These are phyloP conservation scores for Vidua macroura DNA, from an alignment of 2,113 vertebrate genomes.

Conservation along the genomic window DNA sequence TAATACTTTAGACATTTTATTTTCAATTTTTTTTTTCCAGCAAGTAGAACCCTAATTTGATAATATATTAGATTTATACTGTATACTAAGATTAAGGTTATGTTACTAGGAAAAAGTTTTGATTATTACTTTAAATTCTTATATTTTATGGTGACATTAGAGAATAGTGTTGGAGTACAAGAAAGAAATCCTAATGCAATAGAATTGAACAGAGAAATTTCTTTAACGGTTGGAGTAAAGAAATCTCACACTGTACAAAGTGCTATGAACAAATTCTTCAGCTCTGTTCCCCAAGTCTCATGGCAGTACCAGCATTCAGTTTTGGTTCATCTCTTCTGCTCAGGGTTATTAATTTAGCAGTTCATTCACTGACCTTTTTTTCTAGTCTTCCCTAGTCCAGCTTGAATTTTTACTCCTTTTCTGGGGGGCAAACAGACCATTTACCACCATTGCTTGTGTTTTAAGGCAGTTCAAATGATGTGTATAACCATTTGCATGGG, in stretches of 20 bases:
- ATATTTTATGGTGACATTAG: background rate
- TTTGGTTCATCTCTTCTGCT: background rate
- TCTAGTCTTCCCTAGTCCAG: background rate
- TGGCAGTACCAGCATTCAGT: background rate
- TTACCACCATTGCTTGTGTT: background rate
- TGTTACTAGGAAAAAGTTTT: background rate
- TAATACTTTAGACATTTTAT: background rate
- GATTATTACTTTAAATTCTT: background rate
- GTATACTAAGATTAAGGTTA: background rate
- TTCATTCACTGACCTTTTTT: background rate
- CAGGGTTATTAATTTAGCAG: background rate
- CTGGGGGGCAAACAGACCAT: background rate
- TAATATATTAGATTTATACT: background rate
- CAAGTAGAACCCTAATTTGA: background rate
- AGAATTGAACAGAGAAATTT: background rate
- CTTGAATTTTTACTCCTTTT: background rate
- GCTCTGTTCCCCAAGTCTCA: background rate
- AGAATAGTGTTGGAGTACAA: background rate
- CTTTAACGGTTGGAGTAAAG: background rate
- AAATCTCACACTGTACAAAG: background rate
- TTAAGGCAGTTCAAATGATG: background rate
- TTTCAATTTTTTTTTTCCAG: background rate
- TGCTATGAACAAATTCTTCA: background rate
- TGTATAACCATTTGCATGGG: rapidly evolving
- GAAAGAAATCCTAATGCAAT: background rate